phyloP scores from a whole-genome alignment of 2,113 vertebrate species.

The Alaudala cheleensis region DNA sequence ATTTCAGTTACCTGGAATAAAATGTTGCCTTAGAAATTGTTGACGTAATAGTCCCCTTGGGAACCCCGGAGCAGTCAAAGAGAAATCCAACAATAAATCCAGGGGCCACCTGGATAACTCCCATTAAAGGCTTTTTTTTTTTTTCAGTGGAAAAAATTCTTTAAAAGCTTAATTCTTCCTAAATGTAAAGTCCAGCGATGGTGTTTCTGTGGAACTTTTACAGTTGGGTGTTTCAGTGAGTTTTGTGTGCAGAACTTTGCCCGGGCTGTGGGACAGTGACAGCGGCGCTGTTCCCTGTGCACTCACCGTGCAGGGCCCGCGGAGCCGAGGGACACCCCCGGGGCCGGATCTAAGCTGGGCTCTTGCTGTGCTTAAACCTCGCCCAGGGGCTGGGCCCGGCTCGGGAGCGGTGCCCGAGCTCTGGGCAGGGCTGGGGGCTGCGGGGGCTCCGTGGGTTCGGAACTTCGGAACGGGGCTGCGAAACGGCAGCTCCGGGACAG shows the following conservation, averaged over 20 bases:
- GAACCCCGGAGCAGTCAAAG: constrained; percentile 72
- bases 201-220: constrained; percentile 55
- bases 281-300: not conserved
- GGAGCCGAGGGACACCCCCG: not conserved
- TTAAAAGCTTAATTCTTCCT: constrained; percentile 80
- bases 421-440: not conserved
- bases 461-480: not conserved
- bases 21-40: constrained; percentile 80
- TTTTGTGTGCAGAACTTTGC: constrained; percentile 51
- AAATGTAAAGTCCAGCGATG: constrained; percentile 61
- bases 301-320: not conserved
- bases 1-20: constrained; percentile 78
- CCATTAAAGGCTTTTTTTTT: constrained; percentile 69
- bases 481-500: not conserved
- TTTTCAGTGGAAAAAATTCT: constrained; percentile 60
- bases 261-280: constrained; percentile 18
- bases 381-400: not conserved
- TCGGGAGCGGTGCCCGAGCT: not conserved
- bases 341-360: not conserved
- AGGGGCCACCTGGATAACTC: constrained; percentile 77
- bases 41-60: constrained; percentile 75
- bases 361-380: not conserved
- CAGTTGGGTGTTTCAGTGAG: constrained; percentile 28
- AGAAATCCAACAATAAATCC: constrained; percentile 78
- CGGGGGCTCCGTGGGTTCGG: not conserved